A percentile compares a stretch with the other conserved stretches of the same genome.
phyloP scores from a whole-genome alignment of 1,140 invertebrate species.

The Dendrolimus kikuchii region DNA sequence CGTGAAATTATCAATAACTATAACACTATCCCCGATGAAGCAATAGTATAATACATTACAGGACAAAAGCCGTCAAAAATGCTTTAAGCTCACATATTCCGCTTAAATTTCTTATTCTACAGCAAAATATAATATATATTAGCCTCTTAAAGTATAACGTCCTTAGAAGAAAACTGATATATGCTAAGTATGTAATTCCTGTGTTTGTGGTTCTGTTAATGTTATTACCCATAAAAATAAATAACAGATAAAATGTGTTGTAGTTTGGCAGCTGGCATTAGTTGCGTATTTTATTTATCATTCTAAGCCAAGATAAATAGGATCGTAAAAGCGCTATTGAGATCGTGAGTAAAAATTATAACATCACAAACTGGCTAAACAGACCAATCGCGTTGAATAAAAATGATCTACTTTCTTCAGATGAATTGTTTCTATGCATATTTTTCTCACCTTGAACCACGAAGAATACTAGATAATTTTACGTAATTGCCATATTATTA shows the following conservation, averaged over 20 bases:
- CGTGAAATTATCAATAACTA: too few species aligned
- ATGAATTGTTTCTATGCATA: conserved; percentile 28
- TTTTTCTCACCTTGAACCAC: conserved; percentile 61
- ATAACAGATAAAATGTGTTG: conserved; percentile 1
- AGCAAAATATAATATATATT: too few species aligned
- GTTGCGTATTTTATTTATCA: conserved; percentile 19
- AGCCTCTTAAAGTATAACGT: too few species aligned
- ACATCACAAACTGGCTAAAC: neutral
- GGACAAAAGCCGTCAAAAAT: too few species aligned
- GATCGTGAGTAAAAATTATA: neutral
- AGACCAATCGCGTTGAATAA: neutral
- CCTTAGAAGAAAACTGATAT: too few species aligned
- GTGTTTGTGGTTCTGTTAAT: conserved; percentile 4
- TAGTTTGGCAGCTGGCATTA: conserved; percentile 14
- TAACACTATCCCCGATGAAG: too few species aligned
- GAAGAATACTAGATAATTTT: conserved; percentile 47
- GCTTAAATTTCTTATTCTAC: too few species aligned
- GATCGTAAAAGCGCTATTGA: conserved; percentile 1
- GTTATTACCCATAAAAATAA: conserved; percentile 1
- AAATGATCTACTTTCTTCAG: conserved; percentile 18
- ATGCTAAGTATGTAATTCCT: too few species aligned
- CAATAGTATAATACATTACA: too few species aligned
- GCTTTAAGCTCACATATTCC: too few species aligned
- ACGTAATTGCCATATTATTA: conserved; percentile 66
- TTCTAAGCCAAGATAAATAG: conserved; percentile 7